Conservation (phyloP, 2,113 vertebrate species). For the Sander lucioperca region DNA sequence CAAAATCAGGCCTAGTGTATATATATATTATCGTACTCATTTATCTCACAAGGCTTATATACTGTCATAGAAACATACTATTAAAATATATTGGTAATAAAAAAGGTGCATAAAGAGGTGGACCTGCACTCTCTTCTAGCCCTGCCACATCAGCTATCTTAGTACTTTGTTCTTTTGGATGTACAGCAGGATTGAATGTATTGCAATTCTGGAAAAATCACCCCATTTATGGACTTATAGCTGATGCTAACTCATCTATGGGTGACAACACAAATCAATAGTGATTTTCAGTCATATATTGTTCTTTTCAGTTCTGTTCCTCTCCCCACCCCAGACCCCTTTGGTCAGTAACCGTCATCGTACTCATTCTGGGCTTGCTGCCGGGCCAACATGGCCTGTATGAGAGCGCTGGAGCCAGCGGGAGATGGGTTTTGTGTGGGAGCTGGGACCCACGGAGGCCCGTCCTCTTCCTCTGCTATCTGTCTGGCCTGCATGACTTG, state of each 20-base stretch:
- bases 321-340: too few species aligned
- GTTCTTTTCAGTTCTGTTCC: background rate
- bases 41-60: background rate
- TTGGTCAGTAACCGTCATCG: slow-evolving; percentile 76
- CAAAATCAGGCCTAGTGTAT: background rate
- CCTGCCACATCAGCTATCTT: background rate
- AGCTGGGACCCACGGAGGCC: slow-evolving; percentile 30
- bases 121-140: slow-evolving; percentile 50
- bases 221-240: background rate
- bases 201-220: background rate
- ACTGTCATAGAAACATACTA: slow-evolving; percentile 1
- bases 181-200: background rate
- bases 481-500: slow-evolving; percentile 75
- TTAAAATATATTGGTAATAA: slow-evolving; percentile 7
- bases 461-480: slow-evolving; percentile 61
- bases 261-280: too few species aligned
- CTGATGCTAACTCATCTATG: background rate
- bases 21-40: background rate
- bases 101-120: slow-evolving; percentile 44
- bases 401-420: slow-evolving; percentile 76
- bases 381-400: slow-evolving; percentile 82
- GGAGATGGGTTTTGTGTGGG: slow-evolving; percentile 34
- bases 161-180: background rate
- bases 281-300: background rate
- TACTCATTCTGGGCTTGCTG: slow-evolving; percentile 80